Conservation (phyloP, 2,888 invertebrate genomes). For the Osedax fenrisi region DNA sequence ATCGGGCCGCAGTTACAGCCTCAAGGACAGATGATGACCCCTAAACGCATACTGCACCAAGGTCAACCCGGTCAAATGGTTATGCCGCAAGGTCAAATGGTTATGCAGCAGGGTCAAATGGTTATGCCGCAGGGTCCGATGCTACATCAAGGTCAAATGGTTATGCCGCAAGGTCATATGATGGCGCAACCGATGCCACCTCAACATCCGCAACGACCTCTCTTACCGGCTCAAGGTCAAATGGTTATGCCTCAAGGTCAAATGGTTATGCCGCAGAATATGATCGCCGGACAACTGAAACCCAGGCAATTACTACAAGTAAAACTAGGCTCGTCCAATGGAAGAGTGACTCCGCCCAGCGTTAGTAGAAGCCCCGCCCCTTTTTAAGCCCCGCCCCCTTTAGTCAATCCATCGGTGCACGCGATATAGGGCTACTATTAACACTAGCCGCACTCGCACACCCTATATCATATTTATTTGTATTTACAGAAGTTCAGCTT, state of each 20-base stretch:
- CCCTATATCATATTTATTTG: too few relatives aligned
- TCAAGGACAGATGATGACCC: background rate
- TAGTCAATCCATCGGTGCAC: too few relatives aligned
- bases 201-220: background rate
- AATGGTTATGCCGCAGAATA: background rate
- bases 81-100: background rate
- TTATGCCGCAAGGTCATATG: background rate
- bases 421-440: too few relatives aligned
- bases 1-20: background rate
- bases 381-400: too few relatives aligned
- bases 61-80: background rate
- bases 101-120: background rate
- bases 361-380: too few relatives aligned
- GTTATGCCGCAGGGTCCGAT: background rate
- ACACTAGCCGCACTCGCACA: too few relatives aligned
- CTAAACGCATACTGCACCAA: background rate
- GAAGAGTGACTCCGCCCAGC: too few relatives aligned
- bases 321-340: too few relatives aligned
- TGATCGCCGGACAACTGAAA: too few relatives aligned
- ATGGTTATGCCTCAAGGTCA: background rate
- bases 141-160: background rate
- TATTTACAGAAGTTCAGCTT: too few relatives aligned
- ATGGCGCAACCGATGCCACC: background rate
- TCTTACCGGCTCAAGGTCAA: background rate
- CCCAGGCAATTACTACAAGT: too few relatives aligned